A percentile compares a stretch with the other conserved stretches of the same genome.
Conservation (phyloP, 2,888 invertebrate genomes). For the Lapara coniferarum region DNA sequence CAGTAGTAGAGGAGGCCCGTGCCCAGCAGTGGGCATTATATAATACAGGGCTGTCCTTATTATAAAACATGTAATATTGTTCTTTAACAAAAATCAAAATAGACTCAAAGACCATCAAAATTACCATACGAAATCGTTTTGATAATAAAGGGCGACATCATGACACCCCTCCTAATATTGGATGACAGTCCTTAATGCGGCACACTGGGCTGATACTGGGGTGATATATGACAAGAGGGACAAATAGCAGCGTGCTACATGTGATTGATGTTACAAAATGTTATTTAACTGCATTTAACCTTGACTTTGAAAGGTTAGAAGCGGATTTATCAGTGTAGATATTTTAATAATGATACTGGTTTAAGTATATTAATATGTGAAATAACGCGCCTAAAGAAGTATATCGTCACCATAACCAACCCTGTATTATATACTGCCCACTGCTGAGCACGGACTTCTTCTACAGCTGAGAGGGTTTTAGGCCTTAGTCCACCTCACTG, state of each 20-base stretch:
- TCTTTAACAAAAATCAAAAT: neutral
- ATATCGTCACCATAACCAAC: too few relatives aligned
- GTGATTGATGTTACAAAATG: conserved; percentile 11
- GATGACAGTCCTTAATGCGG: conserved; percentile 21
- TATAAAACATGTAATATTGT: neutral
- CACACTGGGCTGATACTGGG: conserved; percentile 21
- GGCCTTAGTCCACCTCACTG: too few relatives aligned
- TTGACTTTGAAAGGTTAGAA: neutral
- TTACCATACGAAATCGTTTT: conserved; percentile 13
- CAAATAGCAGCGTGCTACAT: conserved; percentile 18
- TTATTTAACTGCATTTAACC: neutral
- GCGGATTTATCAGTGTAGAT: neutral
- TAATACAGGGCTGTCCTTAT: neutral
- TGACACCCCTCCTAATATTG: conserved; percentile 17
- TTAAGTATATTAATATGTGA: too few relatives aligned
- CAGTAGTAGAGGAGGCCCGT: too few relatives aligned
- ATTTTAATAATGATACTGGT: neutral
- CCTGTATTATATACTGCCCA: too few relatives aligned
- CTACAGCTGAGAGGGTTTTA: too few relatives aligned
- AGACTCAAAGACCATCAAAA: neutral
- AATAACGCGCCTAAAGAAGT: too few relatives aligned
- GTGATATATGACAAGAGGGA: conserved; percentile 26
- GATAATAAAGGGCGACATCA: conserved; percentile 13
- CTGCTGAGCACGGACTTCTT: too few relatives aligned
- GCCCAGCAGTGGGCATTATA: too few relatives aligned